These are phyloP conservation scores for Chondrosia reniformis DNA, from an alignment of 37 sponge, comb jelly and placozoan species.

Conservation along the genomic window DNA sequence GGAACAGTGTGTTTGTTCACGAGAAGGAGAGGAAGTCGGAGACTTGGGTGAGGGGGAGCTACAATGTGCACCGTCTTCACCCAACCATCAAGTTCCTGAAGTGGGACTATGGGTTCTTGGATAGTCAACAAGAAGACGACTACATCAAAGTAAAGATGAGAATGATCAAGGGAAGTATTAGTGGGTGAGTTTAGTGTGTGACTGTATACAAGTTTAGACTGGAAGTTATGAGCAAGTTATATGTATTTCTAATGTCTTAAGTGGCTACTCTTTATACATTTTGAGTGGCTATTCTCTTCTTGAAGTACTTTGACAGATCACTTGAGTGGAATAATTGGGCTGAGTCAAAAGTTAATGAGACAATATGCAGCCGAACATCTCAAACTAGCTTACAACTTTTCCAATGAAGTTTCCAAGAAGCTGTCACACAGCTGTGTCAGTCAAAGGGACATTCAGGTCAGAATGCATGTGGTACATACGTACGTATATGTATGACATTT, in stretches of 20 bases:
- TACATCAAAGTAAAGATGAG: conserved; percentile 79
- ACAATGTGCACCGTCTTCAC: conserved; percentile 55
- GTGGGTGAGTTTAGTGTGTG: too few species aligned
- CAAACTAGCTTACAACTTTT: neutral
- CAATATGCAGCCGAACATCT: conserved; percentile 43
- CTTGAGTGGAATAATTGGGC: conserved; percentile 24
- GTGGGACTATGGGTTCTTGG: conserved; percentile 50
- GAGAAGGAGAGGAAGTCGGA: conserved; percentile 1
- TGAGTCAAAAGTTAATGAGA: conserved; percentile 27
- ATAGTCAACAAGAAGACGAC: conserved; percentile 44
- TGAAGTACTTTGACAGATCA: too few species aligned
- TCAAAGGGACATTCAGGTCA: conserved; percentile 72
- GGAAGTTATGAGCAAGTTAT: too few species aligned
- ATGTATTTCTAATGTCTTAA: too few species aligned
- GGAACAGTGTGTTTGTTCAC: conserved; percentile 22
- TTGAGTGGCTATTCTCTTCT: too few species aligned
- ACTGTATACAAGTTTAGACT: too few species aligned
- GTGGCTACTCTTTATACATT: too few species aligned
- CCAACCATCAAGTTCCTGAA: conserved; percentile 38
- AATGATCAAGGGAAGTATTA: too few species aligned
- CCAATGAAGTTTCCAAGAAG: neutral
- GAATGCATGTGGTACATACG: too few species aligned
- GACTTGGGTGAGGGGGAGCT: conserved; percentile 46
- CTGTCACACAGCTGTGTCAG: conserved; percentile 59
- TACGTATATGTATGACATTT: too few species aligned